Percentiles rank a stretch among this genome's conserved stretches.
phyloP scores from a whole-genome alignment of 1,140 invertebrate genomes.

The Meteorus sp. region DNA sequence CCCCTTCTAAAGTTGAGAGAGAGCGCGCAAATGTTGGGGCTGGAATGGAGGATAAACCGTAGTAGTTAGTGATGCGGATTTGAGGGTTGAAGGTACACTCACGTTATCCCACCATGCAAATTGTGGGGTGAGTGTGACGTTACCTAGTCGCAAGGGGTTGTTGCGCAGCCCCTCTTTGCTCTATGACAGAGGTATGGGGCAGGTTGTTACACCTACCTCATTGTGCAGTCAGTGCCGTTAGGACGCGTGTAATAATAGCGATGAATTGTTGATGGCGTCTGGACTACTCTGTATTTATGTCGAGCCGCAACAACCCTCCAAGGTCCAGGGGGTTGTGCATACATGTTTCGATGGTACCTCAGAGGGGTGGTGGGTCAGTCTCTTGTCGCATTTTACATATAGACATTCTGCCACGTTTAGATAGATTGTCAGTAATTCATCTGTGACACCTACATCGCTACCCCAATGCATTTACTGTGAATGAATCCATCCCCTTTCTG shows the following conservation, averaged over 20 bases:
- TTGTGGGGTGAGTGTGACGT: conserved; percentile 3
- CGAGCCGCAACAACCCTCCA: conserved; percentile 7
- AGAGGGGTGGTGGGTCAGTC: too few relatives aligned
- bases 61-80: conserved; percentile 41
- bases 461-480: not conserved
- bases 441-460: too few relatives aligned
- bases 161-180: not conserved
- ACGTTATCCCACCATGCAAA: too few relatives aligned
- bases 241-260: conserved; percentile 41
- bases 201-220: not conserved
- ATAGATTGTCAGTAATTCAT: too few relatives aligned
- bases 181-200: not conserved
- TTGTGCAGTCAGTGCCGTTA: not conserved
- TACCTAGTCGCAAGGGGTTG: too few relatives aligned
- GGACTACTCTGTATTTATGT: conserved; percentile 44
- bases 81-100: conserved; percentile 25
- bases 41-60: conserved; percentile 9
- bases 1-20: too few relatives aligned
- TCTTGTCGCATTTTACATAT: too few relatives aligned
- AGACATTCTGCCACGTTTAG: too few relatives aligned
- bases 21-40: too few relatives aligned
- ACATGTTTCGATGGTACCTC: too few relatives aligned
- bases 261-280: conserved; percentile 44
- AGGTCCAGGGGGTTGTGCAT: too few relatives aligned
- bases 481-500: not conserved